Base-by-base conservation (phyloP, 2,888 invertebrate species). In the Flabesymbios commensalis region DNA sequence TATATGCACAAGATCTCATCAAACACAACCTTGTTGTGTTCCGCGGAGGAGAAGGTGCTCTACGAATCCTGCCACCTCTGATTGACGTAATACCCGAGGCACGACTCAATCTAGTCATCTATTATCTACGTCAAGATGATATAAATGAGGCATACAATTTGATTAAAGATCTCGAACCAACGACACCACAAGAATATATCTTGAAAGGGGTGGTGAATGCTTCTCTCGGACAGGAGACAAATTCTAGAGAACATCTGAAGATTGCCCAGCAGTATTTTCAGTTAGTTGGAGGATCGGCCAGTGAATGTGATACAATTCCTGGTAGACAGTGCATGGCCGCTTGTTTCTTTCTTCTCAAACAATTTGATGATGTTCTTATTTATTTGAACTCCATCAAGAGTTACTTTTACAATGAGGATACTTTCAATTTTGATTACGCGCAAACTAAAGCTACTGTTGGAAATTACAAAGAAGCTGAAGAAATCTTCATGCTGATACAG, bases 291-390 rank as follows among this genome's bases (percentile, higher is more conserved):
- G 94, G 94, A 69, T 97, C 96, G 0, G 90, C 93, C 1, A 93
- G 94, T 26, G 98, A 99, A 84, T 95, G 96, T 80, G 85, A 84
- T 82, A 99, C 98, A 0, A 97, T 99, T 41, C 85, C 86, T 39
- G 86, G 99, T 0, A 87, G 99, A 31, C 96, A 99, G 83, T 95
- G 97, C 80, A 98, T 99, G 97, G 94, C 98, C 0, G 94, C 97
- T 0, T 93, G 93, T 2, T 94, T 94, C 84, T 99, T 99, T 84
- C 86, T 99, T 2, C 89, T 93, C 49, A 90, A 90, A 24, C 95
- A 97, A 82, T 97, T 94, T 82, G 96, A 97, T 76, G 96, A 99
- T 84, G 97, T 96, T 48, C 87, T 96, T 22, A 90, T 97, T 29
- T 99, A 98, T 79, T 87, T 99, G 74, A 94, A 94, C 80, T 97